phyloP scores from a whole-genome alignment of 1,140 invertebrate species.

The Plutomurus gul region DNA sequence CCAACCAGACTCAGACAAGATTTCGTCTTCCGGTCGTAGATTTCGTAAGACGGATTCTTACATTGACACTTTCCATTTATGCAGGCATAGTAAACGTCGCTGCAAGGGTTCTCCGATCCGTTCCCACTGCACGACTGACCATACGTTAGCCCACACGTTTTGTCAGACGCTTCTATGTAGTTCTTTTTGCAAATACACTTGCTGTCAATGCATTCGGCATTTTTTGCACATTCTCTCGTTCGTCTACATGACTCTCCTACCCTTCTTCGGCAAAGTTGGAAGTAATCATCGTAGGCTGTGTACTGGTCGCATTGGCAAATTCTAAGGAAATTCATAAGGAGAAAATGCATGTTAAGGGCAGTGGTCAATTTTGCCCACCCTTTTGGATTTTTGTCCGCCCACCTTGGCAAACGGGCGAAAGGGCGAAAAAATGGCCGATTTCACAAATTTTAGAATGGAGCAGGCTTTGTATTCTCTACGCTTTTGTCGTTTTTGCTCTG shows the following conservation, averaged over 20 bases:
- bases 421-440: too few relatives aligned
- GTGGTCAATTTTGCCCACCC: too few relatives aligned
- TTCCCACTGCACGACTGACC: slow-evolving; percentile 23
- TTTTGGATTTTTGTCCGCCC: too few relatives aligned
- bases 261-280: slow-evolving; percentile 31
- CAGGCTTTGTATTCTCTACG: too few relatives aligned
- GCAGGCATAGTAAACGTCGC: slow-evolving; percentile 41
- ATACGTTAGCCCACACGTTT: slow-evolving; percentile 35
- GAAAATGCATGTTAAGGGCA: too few relatives aligned
- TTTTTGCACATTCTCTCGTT: slow-evolving; percentile 31
- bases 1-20: slow-evolving; percentile 33
- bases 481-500: too few relatives aligned
- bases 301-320: slow-evolving; percentile 22
- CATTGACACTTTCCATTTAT: slow-evolving; percentile 36
- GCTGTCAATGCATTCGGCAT: slow-evolving; percentile 33
- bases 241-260: slow-evolving; percentile 20
- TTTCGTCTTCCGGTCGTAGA: slow-evolving; percentile 30
- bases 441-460: too few relatives aligned
- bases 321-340: neutral
- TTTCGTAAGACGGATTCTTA: slow-evolving; percentile 31
- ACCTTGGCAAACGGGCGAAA: too few relatives aligned
- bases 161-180: slow-evolving; percentile 33
- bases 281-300: slow-evolving; percentile 33
- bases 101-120: slow-evolving; percentile 9
- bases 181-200: slow-evolving; percentile 35